Conservation (phyloP, 2,113 vertebrate genomes). For the Eptatretus burgeri region DNA sequence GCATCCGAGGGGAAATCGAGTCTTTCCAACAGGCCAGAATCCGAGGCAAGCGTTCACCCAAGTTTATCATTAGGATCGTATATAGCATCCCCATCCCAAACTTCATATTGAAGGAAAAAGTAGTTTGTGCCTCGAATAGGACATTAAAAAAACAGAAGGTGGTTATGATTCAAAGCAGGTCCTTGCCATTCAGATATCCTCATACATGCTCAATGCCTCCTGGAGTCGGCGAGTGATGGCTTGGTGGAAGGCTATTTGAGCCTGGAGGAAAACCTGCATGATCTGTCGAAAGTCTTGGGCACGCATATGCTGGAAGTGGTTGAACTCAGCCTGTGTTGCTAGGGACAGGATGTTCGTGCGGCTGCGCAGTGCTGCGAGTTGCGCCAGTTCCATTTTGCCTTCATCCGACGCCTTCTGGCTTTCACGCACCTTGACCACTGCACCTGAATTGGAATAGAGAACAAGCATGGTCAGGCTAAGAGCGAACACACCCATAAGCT, state of each 20-base stretch:
- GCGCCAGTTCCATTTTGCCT: slow-evolving; percentile 2
- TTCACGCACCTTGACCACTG: background rate
- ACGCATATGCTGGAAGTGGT: background rate
- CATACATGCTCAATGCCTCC: background rate
- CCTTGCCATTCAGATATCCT: background rate
- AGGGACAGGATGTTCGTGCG: slow-evolving; percentile 1
- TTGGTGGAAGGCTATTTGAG: slow-evolving; percentile 2
- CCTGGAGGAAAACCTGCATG: slow-evolving; percentile 5
- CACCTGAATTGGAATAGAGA: background rate
- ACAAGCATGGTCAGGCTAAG: too few species aligned
- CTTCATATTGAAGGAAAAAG: too few species aligned
- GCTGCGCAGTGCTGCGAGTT: background rate
- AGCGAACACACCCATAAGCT: too few species aligned
- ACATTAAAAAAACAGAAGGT: too few species aligned
- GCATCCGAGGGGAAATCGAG: too few species aligned
- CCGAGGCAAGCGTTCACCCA: too few species aligned
- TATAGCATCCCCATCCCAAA: too few species aligned
- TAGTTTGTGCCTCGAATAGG: too few species aligned
- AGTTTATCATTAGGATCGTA: too few species aligned
- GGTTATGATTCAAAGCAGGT: too few species aligned
- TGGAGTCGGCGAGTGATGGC: slow-evolving; percentile 4
- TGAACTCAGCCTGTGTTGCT: background rate
- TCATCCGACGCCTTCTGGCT: slow-evolving; percentile 4
- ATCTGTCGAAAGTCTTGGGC: slow-evolving; percentile 2
- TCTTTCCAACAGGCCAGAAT: too few species aligned